Percentiles rank a stretch among this genome's conserved stretches.
Conservation (phyloP, 2,797 vertebrate genomes). For the Setipinna tenuifilis region DNA sequence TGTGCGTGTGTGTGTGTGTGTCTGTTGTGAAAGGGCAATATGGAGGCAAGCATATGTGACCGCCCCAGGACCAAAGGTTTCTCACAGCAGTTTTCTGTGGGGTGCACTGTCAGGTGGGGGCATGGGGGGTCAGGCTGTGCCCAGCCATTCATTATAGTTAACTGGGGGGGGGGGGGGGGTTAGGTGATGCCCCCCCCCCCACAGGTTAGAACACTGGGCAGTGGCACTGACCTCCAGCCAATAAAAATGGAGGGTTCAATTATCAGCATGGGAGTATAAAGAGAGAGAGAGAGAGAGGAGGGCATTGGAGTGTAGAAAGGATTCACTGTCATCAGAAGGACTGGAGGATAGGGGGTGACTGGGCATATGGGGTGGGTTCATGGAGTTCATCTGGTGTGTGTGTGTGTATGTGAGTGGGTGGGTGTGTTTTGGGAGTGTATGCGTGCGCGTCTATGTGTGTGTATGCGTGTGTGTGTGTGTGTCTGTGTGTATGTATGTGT, state of each 20-base stretch:
- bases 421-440: too few species aligned
- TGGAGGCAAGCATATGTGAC: neutral
- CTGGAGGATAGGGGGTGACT: neutral
- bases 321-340: neutral
- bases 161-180: neutral
- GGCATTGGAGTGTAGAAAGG: neutral
- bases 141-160: neutral
- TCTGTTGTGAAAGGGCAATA: too few species aligned
- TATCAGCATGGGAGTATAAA: neutral
- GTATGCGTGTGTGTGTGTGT: too few species aligned
- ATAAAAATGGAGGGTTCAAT: neutral
- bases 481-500: too few species aligned
- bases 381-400: too few species aligned
- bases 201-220: neutral
- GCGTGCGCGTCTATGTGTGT: too few species aligned
- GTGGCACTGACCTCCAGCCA: neutral
- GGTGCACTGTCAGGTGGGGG: neutral
- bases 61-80: neutral
- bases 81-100: neutral
- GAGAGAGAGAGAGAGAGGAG: neutral
- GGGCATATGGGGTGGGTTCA: neutral
- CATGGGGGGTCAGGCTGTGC: neutral
- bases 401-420: too few species aligned
- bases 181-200: too few species aligned
- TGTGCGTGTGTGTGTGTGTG: too few species aligned